Evolutionary conservation across 2,113 vertebrate species (phyloP).

Genomic region (Calidris pugnax): DNA sequence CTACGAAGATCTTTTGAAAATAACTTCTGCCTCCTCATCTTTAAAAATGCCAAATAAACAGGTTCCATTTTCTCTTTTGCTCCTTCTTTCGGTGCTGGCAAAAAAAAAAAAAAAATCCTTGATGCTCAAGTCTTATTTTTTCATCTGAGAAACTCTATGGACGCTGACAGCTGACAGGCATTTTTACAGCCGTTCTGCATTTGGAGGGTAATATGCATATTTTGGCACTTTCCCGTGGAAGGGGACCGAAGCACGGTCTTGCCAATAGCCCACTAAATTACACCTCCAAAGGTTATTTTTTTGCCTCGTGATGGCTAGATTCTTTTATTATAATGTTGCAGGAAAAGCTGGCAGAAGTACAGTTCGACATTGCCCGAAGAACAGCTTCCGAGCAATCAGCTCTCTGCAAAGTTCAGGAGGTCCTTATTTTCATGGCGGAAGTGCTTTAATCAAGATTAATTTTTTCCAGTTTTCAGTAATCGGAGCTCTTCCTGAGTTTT

Average conservation of each 20-base stretch:
- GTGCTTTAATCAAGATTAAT: conserved; percentile 85
- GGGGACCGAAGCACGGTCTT: not conserved
- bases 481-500: conserved; percentile 78
- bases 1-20: not conserved
- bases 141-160: not conserved
- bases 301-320: not conserved
- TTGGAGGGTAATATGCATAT: not conserved
- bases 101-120: not conserved
- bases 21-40: not conserved
- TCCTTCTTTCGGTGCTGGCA: not conserved
- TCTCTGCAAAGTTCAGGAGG: conserved; percentile 70
- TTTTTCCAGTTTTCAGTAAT: conserved; percentile 84
- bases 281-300: not conserved
- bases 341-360: conserved; percentile 8
- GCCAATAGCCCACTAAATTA: conserved; percentile 11
- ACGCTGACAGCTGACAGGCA: not conserved
- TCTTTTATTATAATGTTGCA: not conserved
- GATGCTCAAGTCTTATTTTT: not conserved
- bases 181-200: not conserved
- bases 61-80: not conserved
- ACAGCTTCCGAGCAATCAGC: conserved; percentile 58
- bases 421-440: conserved; percentile 74
- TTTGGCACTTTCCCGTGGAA: not conserved
- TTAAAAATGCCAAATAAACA: not conserved
- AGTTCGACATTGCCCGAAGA: not conserved